A percentile compares a stretch with the other conserved stretches of the same genome.
Conservation (phyloP, 2,797 vertebrate genomes). For the Neopelma chrysocephalum region DNA sequence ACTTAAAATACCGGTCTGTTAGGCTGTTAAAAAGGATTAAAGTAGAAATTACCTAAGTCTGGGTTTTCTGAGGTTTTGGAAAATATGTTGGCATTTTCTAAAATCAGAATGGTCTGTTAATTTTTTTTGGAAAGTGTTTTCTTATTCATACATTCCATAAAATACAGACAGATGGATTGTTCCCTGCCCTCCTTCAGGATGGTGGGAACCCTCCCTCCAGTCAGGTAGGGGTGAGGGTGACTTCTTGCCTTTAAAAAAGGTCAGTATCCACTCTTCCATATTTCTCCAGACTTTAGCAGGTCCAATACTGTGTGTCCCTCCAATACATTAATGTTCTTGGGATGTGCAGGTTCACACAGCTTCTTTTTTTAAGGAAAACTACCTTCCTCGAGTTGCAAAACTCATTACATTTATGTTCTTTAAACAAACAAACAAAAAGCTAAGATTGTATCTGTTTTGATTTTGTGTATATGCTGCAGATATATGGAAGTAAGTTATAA, state of each 20-base stretch:
- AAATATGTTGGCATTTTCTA: neutral
- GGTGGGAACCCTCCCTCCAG: neutral
- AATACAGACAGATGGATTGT: neutral
- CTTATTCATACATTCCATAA: neutral
- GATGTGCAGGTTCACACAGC: neutral
- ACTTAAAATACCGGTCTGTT: neutral
- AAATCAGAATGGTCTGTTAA: neutral
- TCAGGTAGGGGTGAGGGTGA: neutral
- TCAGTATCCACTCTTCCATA: neutral
- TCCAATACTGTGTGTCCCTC: neutral
- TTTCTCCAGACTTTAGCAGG: neutral
- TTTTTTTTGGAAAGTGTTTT: neutral
- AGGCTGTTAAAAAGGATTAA: neutral
- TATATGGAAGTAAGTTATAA: neutral
- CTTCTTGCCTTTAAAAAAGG: neutral
- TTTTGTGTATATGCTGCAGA: neutral
- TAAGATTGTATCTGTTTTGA: neutral
- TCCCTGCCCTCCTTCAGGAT: neutral
- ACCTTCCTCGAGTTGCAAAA: neutral
- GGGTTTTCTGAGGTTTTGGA: neutral
- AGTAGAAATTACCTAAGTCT: neutral
- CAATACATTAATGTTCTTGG: neutral
- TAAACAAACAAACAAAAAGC: neutral
- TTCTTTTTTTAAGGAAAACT: neutral
- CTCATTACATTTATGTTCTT: neutral